A percentile compares a stretch with the other conserved stretches of the same genome.
phyloP scores from a whole-genome alignment of 2,888 invertebrate genomes.

The Osmoderma eremita region DNA sequence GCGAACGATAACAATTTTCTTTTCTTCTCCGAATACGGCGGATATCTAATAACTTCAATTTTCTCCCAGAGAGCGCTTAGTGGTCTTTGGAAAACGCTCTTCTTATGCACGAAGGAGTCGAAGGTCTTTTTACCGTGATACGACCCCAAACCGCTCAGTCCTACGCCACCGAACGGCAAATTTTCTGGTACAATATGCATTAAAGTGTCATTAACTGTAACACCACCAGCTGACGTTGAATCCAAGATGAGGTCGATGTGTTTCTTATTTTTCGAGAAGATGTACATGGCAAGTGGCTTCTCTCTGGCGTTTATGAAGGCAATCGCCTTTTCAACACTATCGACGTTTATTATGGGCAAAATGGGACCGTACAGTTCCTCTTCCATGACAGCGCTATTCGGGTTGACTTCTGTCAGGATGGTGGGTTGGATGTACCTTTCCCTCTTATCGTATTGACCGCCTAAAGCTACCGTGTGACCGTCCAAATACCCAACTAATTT shows the following conservation, averaged over 20 bases:
- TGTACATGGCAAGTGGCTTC: constrained; percentile 89
- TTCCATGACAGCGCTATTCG: constrained; percentile 80
- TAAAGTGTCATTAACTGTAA: constrained; percentile 86
- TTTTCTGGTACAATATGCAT: constrained; percentile 88
- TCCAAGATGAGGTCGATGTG: constrained; percentile 71
- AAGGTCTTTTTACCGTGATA: constrained; percentile 94
- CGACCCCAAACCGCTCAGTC: constrained; percentile 90
- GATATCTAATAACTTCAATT: constrained; percentile 77
- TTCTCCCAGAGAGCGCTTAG: constrained; percentile 78
- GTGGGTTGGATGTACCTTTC: constrained; percentile 85
- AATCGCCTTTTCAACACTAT: constrained; percentile 90
- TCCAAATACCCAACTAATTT: constrained; percentile 72
- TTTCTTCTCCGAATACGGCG: constrained; percentile 71
- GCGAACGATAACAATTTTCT: constrained; percentile 20
- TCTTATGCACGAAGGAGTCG: constrained; percentile 94
- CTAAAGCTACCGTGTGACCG: constrained; percentile 78
- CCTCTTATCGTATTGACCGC: constrained; percentile 79
- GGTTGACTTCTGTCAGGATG: constrained; percentile 77
- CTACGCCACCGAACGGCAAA: constrained; percentile 98
- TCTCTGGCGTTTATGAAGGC: constrained; percentile 87
- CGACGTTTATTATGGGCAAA: constrained; percentile 86
- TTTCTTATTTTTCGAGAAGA: constrained; percentile 76
- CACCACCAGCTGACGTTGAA: constrained; percentile 83
- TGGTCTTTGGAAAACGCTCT: constrained; percentile 79
- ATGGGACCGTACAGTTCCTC: constrained; percentile 98